Base-by-base conservation (phyloP, 2,113 vertebrate genomes). In the Vulpes ferrilata region DNA sequence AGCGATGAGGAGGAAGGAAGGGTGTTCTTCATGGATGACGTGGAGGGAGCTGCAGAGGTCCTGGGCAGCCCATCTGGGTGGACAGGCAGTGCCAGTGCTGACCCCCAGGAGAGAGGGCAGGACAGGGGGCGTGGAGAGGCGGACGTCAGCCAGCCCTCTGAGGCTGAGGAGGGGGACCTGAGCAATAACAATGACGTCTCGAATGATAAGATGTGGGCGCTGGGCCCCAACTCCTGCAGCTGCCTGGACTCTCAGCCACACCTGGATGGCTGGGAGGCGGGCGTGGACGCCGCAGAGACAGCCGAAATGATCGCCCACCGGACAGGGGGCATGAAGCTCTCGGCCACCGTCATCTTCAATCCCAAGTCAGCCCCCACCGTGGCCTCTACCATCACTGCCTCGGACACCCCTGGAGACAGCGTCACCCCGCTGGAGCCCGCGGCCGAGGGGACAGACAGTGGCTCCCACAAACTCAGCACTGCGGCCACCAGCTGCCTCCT, bases 321-420 rank as follows among this genome's bases (percentile, higher is more conserved):
- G 73, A 99, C 99, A 2, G 99, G 99, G 35, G 99, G 99, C 93
- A 99, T 99, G 99, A 99, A 99, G 98, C 99, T 99, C 92, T 99
- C 99, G 0, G 99, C 99, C 73, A 99, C 99, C 0, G 99, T 99
- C 96, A 99, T 99, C 98, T 99, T 99, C 99, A 99, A 99, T 88
- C 99, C 99, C 89, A 99, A 99, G 94, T 99, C 99, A 32, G 99
- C 99, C 6, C 98, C 98, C 86, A 97, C 99, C 96, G 98, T 98
- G 0, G 99, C 97, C 76, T 96, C 98, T 7, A 95, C 97, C 0
- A 88, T 80, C 55, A 81, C 96, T 4, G 59, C 93, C 76, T 97
- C 96, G 7, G 98, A 98, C 84, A 88, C 89, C 90, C 88, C 98
- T 20, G 95, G 96, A 79, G 88, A 43, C 11, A 81, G 96, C 48